Conservation (phyloP, 2,888 invertebrate genomes). For the Rhaphigaster nebulosa region DNA sequence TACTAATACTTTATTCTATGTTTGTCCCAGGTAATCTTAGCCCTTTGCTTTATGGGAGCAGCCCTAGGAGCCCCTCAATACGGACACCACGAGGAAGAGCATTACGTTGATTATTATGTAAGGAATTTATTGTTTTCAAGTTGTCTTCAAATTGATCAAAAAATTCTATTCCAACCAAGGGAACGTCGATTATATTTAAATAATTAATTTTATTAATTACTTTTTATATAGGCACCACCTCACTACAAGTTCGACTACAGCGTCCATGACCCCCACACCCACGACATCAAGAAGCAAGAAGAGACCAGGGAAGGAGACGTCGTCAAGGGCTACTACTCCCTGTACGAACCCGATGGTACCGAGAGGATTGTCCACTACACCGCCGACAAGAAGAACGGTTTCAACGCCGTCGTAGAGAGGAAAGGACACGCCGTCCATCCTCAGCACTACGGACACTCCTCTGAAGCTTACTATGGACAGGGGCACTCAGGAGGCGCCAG, state of each 20-base stretch:
- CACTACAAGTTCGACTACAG: slow-evolving; percentile 68
- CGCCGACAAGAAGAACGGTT: slow-evolving; percentile 64
- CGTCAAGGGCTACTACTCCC: slow-evolving; percentile 69
- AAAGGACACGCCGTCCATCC: slow-evolving; percentile 62
- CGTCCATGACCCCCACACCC: slow-evolving; percentile 70
- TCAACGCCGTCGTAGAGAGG: slow-evolving; percentile 61
- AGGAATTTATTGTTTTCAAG: neutral
- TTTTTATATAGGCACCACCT: neutral
- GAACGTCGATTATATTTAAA: neutral
- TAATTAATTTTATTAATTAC: neutral
- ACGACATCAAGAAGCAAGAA: slow-evolving; percentile 70
- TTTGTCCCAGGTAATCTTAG: neutral
- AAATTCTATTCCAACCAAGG: neutral
- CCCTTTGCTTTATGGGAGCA: slow-evolving; percentile 35
- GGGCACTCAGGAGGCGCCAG: neutral
- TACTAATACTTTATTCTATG: neutral
- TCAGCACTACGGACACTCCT: slow-evolving; percentile 56
- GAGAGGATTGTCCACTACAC: slow-evolving; percentile 66
- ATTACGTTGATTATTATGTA: neutral
- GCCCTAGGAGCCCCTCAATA: slow-evolving; percentile 19
- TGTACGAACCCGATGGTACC: slow-evolving; percentile 65
- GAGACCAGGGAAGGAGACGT: slow-evolving; percentile 70
- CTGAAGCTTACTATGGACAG: slow-evolving; percentile 9
- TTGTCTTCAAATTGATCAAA: neutral
- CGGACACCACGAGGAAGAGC: slow-evolving; percentile 57